Evolutionary conservation across 1,140 invertebrate species (phyloP).

Genomic region (Ceratina japonica): DNA sequence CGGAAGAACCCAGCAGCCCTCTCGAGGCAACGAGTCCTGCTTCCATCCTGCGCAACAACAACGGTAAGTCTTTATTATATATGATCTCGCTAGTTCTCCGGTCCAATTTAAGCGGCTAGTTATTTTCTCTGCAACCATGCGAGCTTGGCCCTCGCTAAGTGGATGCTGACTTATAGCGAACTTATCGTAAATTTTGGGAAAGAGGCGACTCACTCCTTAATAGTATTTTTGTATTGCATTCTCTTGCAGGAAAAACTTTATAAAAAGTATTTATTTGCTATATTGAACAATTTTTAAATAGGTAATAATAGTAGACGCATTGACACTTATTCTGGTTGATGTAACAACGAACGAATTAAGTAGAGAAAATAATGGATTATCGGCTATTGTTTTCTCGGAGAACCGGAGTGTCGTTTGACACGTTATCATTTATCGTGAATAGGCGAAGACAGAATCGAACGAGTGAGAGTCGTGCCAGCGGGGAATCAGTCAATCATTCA

Average conservation of each 20-base stretch:
- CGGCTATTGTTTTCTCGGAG: no score
- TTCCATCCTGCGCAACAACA: slow-evolving; percentile 78
- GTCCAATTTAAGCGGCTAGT: slow-evolving; percentile 35
- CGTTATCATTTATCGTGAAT: no score
- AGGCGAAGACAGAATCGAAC: no score
- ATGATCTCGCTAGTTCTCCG: slow-evolving; percentile 24
- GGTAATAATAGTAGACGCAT: no score
- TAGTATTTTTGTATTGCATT: no score
- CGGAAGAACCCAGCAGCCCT: slow-evolving; percentile 80
- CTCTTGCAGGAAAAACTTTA: no score
- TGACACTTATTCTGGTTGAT: no score
- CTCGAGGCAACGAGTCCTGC: slow-evolving; percentile 80
- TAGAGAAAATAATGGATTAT: no score
- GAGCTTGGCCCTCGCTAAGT: neutral
- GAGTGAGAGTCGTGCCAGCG: neutral
- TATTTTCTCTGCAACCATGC: slow-evolving; percentile 4
- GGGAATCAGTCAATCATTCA: slow-evolving; percentile 23
- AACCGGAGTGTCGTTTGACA: no score
- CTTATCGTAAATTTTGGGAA: neutral
- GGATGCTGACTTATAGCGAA: neutral
- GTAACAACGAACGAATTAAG: no score
- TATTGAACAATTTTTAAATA: no score
- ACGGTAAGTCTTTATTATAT: slow-evolving; percentile 73
- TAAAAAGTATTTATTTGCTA: no score
- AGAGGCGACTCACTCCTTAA: neutral